Percentiles rank a stretch among this genome's conserved stretches.
phyloP scores from a whole-genome alignment of 2,113 vertebrate genomes.

The Dolichotis patagonum region DNA sequence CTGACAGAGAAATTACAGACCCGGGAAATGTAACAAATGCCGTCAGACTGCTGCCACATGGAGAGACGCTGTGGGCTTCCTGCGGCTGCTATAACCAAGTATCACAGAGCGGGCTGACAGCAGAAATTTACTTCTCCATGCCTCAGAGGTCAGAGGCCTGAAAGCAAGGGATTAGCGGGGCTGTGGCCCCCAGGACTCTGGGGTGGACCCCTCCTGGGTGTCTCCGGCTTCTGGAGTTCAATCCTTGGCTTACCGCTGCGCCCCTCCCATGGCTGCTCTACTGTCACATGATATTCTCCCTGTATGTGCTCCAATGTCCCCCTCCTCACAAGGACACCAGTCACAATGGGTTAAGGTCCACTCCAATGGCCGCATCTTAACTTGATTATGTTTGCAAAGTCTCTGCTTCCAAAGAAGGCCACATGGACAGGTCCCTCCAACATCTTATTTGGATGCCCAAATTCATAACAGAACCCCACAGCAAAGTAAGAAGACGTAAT shows the following conservation, averaged over 20 bases:
- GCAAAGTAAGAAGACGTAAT: background rate
- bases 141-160: background rate
- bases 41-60: background rate
- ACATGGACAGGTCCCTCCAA: background rate
- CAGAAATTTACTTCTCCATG: background rate
- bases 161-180: no score
- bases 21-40: background rate
- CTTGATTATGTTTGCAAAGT: background rate
- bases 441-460: background rate
- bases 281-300: background rate
- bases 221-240: background rate
- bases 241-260: no score
- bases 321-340: background rate
- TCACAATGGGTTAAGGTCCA: background rate
- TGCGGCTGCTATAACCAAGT: background rate
- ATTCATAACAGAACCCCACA: background rate
- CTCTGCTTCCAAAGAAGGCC: background rate
- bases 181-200: background rate
- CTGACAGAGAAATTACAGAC: background rate
- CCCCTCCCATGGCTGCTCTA: background rate
- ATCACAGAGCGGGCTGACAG: background rate
- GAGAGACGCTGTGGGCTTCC: background rate
- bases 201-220: background rate
- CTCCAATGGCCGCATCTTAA: background rate
- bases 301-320: background rate